A percentile compares a stretch with the other conserved stretches of the same genome.
Evolutionary conservation across 2,888 invertebrate genomes (phyloP).

Genomic region (Caenorhabditis drosophilae): DNA sequence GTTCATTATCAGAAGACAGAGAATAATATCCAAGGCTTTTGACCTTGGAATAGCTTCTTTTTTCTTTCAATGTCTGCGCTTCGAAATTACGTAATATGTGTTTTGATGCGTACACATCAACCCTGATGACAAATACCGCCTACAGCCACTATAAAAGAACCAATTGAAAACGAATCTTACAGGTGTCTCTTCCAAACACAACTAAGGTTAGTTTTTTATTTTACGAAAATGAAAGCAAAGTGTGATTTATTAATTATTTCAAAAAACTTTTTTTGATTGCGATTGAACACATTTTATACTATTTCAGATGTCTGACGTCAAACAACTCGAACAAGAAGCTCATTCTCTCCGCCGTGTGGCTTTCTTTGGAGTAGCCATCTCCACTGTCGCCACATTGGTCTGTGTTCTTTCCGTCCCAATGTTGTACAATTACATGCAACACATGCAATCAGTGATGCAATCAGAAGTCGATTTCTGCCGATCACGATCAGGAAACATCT

Average conservation of each 20-base stretch:
- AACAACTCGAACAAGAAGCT: constrained; percentile 52
- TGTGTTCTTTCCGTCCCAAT: constrained; percentile 57
- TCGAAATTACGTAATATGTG: constrained; percentile 9
- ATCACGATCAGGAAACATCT: constrained; percentile 56
- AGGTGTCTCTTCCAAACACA: constrained; percentile 36
- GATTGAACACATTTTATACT: too few relatives aligned
- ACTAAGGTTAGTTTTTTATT: constrained; percentile 25
- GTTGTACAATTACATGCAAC: constrained; percentile 64
- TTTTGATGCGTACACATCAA: constrained; percentile 25
- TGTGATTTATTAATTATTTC: too few relatives aligned
- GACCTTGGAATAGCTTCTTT: constrained; percentile 42
- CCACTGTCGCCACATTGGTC: constrained; percentile 53
- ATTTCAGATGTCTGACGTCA: constrained; percentile 47
- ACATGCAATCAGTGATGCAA: constrained; percentile 58
- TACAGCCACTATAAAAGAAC: constrained; percentile 35
- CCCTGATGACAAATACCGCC: constrained; percentile 38
- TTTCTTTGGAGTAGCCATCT: constrained; percentile 54
- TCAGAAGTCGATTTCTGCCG: constrained; percentile 56
- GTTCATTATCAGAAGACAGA: too few relatives aligned
- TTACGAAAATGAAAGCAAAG: neutral
- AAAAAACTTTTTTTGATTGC: too few relatives aligned
- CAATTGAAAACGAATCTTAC: constrained; percentile 21
- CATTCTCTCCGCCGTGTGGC: constrained; percentile 50
- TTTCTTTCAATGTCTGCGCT: constrained; percentile 24
- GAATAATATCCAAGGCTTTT: constrained; percentile 26